Conservation (phyloP, 1,140 invertebrate species). For the Micrasema minimum region DNA sequence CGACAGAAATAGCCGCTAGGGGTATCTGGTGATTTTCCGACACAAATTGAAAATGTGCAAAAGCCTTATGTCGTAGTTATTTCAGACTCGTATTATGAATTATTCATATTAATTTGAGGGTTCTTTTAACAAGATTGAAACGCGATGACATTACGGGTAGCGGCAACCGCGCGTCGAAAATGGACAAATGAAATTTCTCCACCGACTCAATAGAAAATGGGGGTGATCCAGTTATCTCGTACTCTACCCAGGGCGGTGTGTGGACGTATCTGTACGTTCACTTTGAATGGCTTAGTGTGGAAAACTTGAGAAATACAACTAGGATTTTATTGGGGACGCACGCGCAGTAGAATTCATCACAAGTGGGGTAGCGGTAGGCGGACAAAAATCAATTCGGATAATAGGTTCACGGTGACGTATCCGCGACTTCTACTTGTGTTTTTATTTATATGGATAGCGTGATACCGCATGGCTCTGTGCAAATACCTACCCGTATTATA, state of each 20-base stretch:
- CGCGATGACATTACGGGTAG: constrained; percentile 10
- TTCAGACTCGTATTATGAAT: no score
- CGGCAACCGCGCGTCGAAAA: constrained; percentile 6
- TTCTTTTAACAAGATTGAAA: constrained; percentile 25
- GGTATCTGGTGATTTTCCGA: constrained; percentile 16
- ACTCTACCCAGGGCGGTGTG: constrained; percentile 10
- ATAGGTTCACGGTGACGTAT: constrained; percentile 24
- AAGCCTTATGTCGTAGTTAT: no score
- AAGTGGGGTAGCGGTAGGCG: constrained; percentile 28
- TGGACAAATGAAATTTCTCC: not conserved
- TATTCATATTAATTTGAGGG: no score
- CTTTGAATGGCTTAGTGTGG: constrained; percentile 12
- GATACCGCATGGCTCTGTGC: not conserved
- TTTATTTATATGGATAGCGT: constrained; percentile 9
- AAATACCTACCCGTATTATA: not conserved
- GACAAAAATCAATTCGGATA: constrained; percentile 44
- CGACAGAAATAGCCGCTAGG: constrained; percentile 25
- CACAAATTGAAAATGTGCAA: constrained; percentile 10
- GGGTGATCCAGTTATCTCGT: constrained; percentile 40
- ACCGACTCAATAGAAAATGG: constrained; percentile 28
- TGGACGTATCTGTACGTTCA: not conserved
- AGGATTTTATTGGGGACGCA: constrained; percentile 17
- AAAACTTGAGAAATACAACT: not conserved
- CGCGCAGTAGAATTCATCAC: constrained; percentile 18
- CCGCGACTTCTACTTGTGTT: constrained; percentile 6